Base-by-base conservation (phyloP, 2,113 vertebrate genomes). In the Electrona antarctica region DNA sequence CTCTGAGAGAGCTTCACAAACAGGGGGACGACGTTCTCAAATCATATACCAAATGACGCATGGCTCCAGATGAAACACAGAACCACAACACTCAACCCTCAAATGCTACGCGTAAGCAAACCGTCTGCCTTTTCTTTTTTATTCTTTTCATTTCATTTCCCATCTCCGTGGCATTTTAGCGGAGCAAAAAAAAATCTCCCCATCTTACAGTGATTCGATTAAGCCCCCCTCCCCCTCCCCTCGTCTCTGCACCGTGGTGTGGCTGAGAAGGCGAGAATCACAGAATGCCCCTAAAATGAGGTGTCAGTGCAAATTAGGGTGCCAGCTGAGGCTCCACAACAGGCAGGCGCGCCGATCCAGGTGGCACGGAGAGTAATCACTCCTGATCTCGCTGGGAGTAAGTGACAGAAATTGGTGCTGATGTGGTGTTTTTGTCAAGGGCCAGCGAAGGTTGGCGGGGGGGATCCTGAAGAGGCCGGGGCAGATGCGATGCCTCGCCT, bases 231-330 rank as follows among this genome's bases (percentile, higher is more conserved):
- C 84, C 10, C 48, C 47, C 3, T 41, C 33, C 33, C 33, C 33
- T 6, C 1, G 33, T 41, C 33, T 41, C 56, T 73, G 56, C 63
- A 6, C 71, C 54, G 85, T 78, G 82, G 48, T 69, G 56, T 55
- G 73, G 59, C 33, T 69, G 58, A 51, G 63, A 50, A 67, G 47
- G 71, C 33, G 72, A 93, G 93, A 94, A 93, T 92, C 91, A 87
- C 90, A 93, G 88, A 95, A 93, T 92, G 93, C 92, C 87, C 78
- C 94, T 88, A 94, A 96, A 96, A 97, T 96, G 93, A 96, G 93
- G 93, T 97, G 96, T 98, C 96, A 97, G 89, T 92, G 94, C 92
- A 94, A 95, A 97, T 97, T 95, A 97, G 90, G 90, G 91, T 81
- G 68, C 80, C 92, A 90, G 88, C 93, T 67, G 82, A 90, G 92